phyloP scores from a whole-genome alignment of 2,888 invertebrate genomes.

The Entomobrya proxima region DNA sequence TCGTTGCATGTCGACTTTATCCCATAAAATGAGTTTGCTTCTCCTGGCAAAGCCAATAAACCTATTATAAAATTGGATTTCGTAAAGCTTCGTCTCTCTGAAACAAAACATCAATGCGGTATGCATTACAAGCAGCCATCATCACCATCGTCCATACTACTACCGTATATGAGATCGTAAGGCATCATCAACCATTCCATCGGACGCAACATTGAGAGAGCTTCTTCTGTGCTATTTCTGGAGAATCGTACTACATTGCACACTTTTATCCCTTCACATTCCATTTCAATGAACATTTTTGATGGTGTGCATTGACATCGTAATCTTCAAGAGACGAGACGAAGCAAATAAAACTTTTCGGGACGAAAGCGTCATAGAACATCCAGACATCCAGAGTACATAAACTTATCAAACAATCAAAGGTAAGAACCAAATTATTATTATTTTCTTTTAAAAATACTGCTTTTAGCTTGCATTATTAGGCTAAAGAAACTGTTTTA shows the following conservation, averaged over 20 bases:
- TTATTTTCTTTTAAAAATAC: no score
- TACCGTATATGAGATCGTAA: not conserved
- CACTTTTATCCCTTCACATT: not conserved
- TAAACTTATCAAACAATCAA: not conserved
- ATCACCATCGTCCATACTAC: not conserved
- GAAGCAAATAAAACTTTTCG: not conserved
- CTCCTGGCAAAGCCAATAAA: slow-evolving; percentile 8
- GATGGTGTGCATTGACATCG: not conserved
- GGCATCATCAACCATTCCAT: not conserved
- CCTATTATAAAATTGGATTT: slow-evolving; percentile 14
- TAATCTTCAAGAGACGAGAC: not conserved
- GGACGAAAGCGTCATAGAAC: not conserved
- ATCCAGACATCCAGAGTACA: not conserved
- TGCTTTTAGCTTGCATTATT: no score
- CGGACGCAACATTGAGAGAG: not conserved
- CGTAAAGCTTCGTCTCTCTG: not conserved
- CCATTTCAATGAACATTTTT: not conserved
- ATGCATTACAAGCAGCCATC: not conserved
- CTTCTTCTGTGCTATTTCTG: no score
- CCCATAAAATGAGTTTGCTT: not conserved
- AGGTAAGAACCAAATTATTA: no score
- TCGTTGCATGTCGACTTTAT: not conserved
- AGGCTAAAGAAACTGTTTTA: no score
- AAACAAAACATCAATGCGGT: not conserved
- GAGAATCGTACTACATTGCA: not conserved